Percentiles rank a stretch among this genome's conserved stretches.
Conservation (phyloP, 2,888 invertebrate species). For the Cartodere bifasciata region DNA sequence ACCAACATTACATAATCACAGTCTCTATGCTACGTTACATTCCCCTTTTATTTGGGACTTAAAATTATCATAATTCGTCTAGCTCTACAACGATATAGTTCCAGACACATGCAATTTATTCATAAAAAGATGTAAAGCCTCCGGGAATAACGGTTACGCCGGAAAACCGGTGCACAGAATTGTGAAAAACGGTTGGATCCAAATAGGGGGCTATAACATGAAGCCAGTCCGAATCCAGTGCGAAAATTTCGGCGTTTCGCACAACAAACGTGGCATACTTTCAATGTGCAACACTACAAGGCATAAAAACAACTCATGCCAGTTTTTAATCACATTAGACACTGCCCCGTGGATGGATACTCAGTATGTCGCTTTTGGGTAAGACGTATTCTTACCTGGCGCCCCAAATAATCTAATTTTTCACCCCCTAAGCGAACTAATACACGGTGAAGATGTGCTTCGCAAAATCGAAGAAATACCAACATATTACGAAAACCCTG, state of each 20-base stretch:
- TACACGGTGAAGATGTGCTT: slow-evolving; percentile 51
- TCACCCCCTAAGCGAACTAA: slow-evolving; percentile 39
- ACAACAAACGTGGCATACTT: slow-evolving; percentile 54
- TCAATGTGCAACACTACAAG: slow-evolving; percentile 58
- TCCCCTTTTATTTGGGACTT: too few relatives aligned
- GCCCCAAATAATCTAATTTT: too few relatives aligned
- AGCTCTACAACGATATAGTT: slow-evolving; percentile 47
- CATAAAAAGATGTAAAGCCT: slow-evolving; percentile 39
- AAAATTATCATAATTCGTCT: too few relatives aligned
- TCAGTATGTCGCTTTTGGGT: slow-evolving; percentile 63
- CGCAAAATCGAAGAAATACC: slow-evolving; percentile 46
- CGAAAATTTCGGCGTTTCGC: slow-evolving; percentile 54
- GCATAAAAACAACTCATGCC: slow-evolving; percentile 51
- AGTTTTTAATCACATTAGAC: slow-evolving; percentile 55
- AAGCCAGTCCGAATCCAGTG: slow-evolving; percentile 38
- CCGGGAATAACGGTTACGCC: slow-evolving; percentile 38
- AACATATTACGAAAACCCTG: slow-evolving; percentile 50
- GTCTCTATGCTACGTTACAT: too few relatives aligned
- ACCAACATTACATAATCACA: too few relatives aligned
- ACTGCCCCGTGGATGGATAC: slow-evolving; percentile 58
- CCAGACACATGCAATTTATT: slow-evolving; percentile 47
- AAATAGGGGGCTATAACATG: slow-evolving; percentile 46
- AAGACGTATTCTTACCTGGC: too few relatives aligned
- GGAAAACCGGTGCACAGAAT: slow-evolving; percentile 51
- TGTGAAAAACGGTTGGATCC: slow-evolving; percentile 57